Evolutionary conservation across 30 jellyfish, hydroid and myxozoan species (phyloP), one percentile per base, ranked within the genome.

Genomic region (Phacellophora camtschatica): DNA sequence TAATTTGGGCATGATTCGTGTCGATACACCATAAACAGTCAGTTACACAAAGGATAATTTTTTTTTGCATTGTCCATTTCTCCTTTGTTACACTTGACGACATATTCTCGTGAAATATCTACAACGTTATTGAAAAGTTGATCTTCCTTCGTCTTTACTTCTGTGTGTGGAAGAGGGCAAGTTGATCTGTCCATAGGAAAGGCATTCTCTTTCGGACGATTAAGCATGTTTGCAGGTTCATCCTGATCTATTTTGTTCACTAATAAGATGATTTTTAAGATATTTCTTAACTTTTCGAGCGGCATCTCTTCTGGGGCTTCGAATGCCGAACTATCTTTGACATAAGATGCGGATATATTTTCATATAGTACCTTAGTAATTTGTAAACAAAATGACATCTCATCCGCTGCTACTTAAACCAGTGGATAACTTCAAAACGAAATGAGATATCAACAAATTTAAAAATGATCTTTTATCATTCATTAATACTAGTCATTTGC

Each of bases 21-120:
- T 58, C 74, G 13, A 58, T 27, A 27, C 46, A 13, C 74, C 74
- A 58, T 5, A 58, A 31, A 58, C 74, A 58, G 9, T 58, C 74
- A 8, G 74, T 13, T 13, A 58, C 74, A 13, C 43, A 13, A 27
- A 16, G 31, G 15, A 27, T 9, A 4, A 58, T 8, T 27, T 58
- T 58, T n/a, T 19, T 58, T 58, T 20, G 74, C 45, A 58, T 58
- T 58, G 31, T 20, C 74, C 45, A 13, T 58, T 16, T 58, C 74
- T n/a, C 45, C 74, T 27, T 27, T 27, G 24, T 9, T 8, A 19
- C 9, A 58, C 45, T 8, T 19, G 39, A 58, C 10, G 15, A n/a
- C 31, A 25, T 58, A 8, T 15, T 58, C 74, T 13, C 15, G 42
- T 9, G 74, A 13, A n/a, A 58, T 58, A 25, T 58, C 19, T 9